Evolutionary conservation across 2,113 vertebrate species (phyloP).

Genomic region (Terrapene triunguis): DNA sequence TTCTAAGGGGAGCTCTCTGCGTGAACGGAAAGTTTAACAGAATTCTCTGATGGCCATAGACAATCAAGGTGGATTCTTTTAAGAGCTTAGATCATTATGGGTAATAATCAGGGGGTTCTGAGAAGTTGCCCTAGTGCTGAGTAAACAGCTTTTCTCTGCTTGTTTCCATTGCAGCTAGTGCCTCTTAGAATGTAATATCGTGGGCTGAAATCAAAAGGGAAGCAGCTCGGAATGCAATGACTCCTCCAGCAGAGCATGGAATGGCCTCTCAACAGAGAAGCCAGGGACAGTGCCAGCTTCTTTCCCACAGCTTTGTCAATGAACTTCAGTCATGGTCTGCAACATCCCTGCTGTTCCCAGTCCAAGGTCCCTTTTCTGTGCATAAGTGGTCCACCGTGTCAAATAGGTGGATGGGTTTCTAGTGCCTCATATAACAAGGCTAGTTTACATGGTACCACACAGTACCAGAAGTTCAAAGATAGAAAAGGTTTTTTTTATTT

Average conservation of each 20-base stretch:
- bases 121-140: background rate
- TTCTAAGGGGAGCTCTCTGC: background rate
- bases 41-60: background rate
- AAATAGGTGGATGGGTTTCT: background rate
- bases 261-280: background rate
- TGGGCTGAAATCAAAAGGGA: background rate
- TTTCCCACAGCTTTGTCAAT: background rate
- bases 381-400: rapidly evolving
- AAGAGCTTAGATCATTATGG: background rate
- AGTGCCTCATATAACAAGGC: rapidly evolving
- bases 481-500: background rate
- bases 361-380: background rate
- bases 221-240: background rate
- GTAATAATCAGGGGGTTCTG: background rate
- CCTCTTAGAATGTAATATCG: background rate
- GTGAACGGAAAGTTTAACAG: background rate
- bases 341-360: background rate
- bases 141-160: background rate
- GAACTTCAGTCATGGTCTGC: background rate
- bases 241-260: background rate
- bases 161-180: background rate
- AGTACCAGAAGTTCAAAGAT: background rate
- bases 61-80: background rate
- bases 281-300: background rate
- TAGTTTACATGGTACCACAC: background rate